Percentiles rank a stretch among this genome's conserved stretches.
Evolutionary conservation across 2,888 invertebrate species (phyloP).

Genomic region (Pristionchus arcanus): DNA sequence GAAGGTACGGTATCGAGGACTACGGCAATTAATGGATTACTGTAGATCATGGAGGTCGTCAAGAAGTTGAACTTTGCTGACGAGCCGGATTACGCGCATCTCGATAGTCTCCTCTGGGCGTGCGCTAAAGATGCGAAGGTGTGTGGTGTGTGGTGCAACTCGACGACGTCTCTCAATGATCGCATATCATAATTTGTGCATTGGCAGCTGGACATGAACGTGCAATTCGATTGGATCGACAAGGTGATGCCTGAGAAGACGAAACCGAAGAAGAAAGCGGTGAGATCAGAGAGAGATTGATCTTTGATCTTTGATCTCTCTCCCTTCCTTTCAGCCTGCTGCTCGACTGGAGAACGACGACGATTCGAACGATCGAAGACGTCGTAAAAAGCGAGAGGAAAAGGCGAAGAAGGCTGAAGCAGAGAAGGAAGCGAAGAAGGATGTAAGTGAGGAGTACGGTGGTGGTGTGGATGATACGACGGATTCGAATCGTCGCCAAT

Average conservation of each 20-base stretch:
- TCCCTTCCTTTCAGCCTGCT: background rate
- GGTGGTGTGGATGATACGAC: background rate
- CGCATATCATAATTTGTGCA: background rate
- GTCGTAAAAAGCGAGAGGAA: slow-evolving; percentile 24
- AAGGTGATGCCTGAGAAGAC: slow-evolving; percentile 50
- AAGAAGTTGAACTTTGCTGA: slow-evolving; percentile 48
- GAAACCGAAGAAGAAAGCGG: slow-evolving; percentile 38
- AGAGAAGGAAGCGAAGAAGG: background rate
- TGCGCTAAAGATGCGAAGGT: slow-evolving; percentile 48
- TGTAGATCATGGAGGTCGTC: slow-evolving; percentile 23
- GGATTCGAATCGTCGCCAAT: background rate
- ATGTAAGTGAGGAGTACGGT: background rate
- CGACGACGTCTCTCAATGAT: slow-evolving; percentile 1
- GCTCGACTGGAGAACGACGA: slow-evolving; percentile 28
- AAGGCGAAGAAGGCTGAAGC: slow-evolving; percentile 15
- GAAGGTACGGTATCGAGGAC: slow-evolving; percentile 2
- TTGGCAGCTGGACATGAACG: slow-evolving; percentile 20
- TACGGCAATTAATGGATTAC: background rate
- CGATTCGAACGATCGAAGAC: slow-evolving; percentile 1
- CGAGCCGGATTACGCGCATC: slow-evolving; percentile 2
- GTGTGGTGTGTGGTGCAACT: background rate
- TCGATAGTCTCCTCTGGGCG: slow-evolving; percentile 2
- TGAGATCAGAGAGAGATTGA: background rate
- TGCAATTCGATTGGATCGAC: slow-evolving; percentile 46
- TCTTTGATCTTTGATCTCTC: slow-evolving; percentile 16